Base-by-base conservation (phyloP, 2,797 vertebrate species). In the Gambusia yucatana region DNA sequence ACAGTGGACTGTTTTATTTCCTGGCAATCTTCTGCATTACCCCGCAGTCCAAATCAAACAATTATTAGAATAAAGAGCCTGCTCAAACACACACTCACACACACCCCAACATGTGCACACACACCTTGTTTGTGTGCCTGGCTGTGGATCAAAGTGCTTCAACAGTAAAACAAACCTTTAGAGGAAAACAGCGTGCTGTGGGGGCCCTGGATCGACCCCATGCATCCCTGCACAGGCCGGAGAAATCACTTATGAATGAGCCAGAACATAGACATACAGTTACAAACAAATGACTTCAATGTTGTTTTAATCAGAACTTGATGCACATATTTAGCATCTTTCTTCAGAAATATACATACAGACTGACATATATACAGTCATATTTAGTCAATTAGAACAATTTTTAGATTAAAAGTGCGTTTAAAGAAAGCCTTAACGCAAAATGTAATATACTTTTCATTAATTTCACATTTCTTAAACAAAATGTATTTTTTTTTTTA, bases 11-110 rank as follows among this genome's bases (percentile, higher is more conserved):
- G 83, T 90, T 89, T 82, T 59, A 84, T 83, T 88, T 86, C 77
- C 79, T 85, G 87, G 89, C 76, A 90, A 84, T 76, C 77, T 81
- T 85, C 69, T 87, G 80, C 52, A 83, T 80, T 77, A 70, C 73
- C 74, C 85, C 46, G 57, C 55, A 48, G 84, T 91, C 93, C 90
- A 93, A 94, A 83, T 75, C 82, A 93, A 92, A 92, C 89, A 91
- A 75, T 79, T 83, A 90, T 89, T 72, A 86, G 89, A 91, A 88
- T 82, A 74, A 80, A 77, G 61, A 79, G 43, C 78, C 72, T 67
- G 72, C 79, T 69, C 85, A 61, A 72, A 71, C 65, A 82, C 52
- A 39, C 82, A 76, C 77, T 43, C 82, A 25, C 73, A 55, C 72
- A 80, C 65, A 72, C 67, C 33, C 33, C 33, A 33, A 33, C 33